A percentile compares a stretch with the other conserved stretches of the same genome.
Evolutionary conservation across 2,888 invertebrate genomes (phyloP).

Genomic region (Herminia tarsipennalis): DNA sequence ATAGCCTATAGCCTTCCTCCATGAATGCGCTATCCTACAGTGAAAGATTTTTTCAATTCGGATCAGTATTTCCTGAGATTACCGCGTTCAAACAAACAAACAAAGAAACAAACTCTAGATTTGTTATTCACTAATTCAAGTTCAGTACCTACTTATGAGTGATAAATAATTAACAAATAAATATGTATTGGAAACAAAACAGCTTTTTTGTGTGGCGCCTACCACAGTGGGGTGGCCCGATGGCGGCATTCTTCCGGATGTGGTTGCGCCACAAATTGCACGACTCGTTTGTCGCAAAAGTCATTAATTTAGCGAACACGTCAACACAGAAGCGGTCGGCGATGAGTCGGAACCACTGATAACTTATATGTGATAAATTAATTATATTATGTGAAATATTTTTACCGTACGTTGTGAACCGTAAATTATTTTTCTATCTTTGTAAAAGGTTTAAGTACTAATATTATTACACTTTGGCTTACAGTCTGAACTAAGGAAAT

Average conservation of each 20-base stretch:
- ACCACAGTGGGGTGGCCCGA: constrained; percentile 11
- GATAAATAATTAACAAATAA: no score
- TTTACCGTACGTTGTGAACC: neutral
- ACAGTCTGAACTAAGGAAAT: no score
- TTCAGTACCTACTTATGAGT: no score
- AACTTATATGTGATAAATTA: constrained; percentile 48
- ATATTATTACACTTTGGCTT: no score
- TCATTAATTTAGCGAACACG: constrained; percentile 69
- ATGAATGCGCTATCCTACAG: no score
- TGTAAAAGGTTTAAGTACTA: no score
- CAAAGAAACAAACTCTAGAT: no score
- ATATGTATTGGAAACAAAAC: neutral
- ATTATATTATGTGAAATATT: neutral
- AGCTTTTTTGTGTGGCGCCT: constrained; percentile 22
- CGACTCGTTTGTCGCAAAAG: constrained; percentile 59
- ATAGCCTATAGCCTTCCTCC: no score
- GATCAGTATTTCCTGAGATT: no score
- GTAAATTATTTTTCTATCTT: neutral
- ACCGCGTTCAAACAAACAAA: no score
- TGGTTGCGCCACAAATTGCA: constrained; percentile 59
- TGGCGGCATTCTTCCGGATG: constrained; percentile 61
- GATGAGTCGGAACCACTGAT: constrained; percentile 59
- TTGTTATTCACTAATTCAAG: no score
- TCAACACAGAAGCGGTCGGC: constrained; percentile 69
- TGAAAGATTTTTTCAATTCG: no score